Percentiles rank a stretch among this genome's conserved stretches.
These are phyloP conservation scores for Xylophagus ater DNA, from an alignment of 2,888 invertebrate genomes.

Conservation along the genomic window DNA sequence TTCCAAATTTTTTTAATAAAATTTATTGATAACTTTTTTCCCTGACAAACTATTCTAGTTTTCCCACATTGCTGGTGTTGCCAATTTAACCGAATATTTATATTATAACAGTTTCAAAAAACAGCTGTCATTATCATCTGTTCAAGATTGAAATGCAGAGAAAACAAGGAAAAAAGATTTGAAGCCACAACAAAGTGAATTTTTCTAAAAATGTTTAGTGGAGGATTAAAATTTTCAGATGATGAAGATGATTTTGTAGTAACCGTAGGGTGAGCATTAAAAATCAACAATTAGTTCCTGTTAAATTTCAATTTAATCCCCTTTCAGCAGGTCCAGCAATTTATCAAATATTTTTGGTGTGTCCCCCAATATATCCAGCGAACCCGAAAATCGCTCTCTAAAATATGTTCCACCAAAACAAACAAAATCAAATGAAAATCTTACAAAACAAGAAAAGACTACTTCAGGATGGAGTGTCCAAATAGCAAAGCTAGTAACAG, in stretches of 20 bases:
- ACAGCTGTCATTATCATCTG: background rate
- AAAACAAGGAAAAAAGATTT: background rate
- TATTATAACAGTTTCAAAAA: background rate
- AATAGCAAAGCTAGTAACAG: conserved; percentile 26
- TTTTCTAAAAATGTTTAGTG: conserved; percentile 13
- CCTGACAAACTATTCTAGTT: conserved; percentile 4
- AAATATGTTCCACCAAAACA: conserved; percentile 23
- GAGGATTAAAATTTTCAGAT: conserved; percentile 14
- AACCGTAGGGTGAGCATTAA: too few species aligned
- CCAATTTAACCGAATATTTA: background rate
- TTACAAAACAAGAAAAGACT: conserved; percentile 1
- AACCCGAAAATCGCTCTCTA: conserved; percentile 18
- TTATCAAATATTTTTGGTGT: conserved; percentile 8
- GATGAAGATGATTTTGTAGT: conserved; percentile 15
- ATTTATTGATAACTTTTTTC: background rate
- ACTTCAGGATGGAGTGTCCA: conserved; percentile 21
- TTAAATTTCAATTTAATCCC: too few species aligned
- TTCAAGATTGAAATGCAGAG: background rate
- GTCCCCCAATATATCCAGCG: background rate
- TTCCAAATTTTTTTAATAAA: background rate
- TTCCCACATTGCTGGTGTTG: conserved; percentile 5
- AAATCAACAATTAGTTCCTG: too few species aligned
- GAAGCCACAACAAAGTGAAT: background rate
- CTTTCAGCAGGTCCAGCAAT: conserved; percentile 1
- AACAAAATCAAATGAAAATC: conserved; percentile 9